These are phyloP conservation scores for Edolisoma coerulescens DNA, from an alignment of 2,113 vertebrate species.

Conservation along the genomic window DNA sequence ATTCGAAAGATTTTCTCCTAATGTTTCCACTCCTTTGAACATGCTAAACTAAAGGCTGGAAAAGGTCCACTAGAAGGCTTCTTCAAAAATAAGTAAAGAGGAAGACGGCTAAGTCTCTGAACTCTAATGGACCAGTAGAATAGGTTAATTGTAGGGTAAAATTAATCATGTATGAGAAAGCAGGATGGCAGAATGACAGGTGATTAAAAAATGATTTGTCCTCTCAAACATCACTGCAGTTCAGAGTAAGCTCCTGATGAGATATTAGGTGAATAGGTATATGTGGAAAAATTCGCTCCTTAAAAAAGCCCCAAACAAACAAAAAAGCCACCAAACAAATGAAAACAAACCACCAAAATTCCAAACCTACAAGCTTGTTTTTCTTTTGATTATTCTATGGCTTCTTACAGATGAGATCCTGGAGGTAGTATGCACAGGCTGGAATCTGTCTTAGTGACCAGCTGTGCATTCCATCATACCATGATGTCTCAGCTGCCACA, in stretches of 20 bases:
- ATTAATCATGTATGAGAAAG: neutral
- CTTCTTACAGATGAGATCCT: neutral
- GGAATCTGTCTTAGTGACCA: neutral
- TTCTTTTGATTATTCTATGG: neutral
- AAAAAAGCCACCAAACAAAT: neutral
- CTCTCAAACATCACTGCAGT: neutral
- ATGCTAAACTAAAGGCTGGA: neutral
- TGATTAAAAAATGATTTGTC: neutral
- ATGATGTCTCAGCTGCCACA: neutral
- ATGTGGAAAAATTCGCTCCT: neutral
- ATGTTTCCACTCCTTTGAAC: neutral
- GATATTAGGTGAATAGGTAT: neutral
- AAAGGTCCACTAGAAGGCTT: neutral
- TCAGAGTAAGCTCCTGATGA: neutral
- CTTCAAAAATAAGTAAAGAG: neutral
- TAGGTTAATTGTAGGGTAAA: neutral
- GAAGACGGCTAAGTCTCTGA: neutral
- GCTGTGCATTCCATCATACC: neutral
- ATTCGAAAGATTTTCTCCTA: neutral
- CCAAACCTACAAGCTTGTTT: neutral
- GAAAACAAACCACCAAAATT: accelerated
- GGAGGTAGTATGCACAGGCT: neutral
- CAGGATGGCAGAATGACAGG: neutral
- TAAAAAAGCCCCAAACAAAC: neutral
- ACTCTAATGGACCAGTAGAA: neutral